Percentiles rank a stretch among this genome's conserved stretches.
Conservation (phyloP, 2,888 invertebrate species). For the Orchestes rusci region DNA sequence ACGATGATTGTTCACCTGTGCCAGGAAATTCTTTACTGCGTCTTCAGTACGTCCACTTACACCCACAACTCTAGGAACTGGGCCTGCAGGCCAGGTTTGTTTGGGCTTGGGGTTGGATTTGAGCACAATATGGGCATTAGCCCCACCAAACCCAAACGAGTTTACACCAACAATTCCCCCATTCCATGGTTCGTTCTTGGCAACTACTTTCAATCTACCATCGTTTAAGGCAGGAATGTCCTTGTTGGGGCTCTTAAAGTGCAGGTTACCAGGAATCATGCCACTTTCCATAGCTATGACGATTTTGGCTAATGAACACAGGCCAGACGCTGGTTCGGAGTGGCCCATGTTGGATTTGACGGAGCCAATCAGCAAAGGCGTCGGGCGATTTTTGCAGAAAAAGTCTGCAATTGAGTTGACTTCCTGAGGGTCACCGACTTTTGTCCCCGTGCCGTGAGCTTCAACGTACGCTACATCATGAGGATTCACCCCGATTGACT, state of each 20-base stretch:
- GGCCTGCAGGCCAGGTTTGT: slow-evolving; percentile 49
- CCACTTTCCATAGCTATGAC: slow-evolving; percentile 90
- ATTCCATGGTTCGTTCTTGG: slow-evolving; percentile 73
- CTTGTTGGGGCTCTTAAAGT: slow-evolving; percentile 78
- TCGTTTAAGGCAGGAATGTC: slow-evolving; percentile 88
- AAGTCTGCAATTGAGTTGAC: slow-evolving; percentile 89
- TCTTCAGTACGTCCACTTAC: slow-evolving; percentile 82
- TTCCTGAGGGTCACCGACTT: slow-evolving; percentile 97
- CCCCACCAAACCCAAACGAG: slow-evolving; percentile 98
- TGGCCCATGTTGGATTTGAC: slow-evolving; percentile 99
- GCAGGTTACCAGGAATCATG: slow-evolving; percentile 84
- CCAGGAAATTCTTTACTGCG: slow-evolving; percentile 61
- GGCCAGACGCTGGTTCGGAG: slow-evolving; percentile 87
- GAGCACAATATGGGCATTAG: slow-evolving; percentile 86
- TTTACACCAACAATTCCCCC: slow-evolving; percentile 92
- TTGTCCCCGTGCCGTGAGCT: slow-evolving; percentile 98
- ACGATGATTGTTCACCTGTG: slow-evolving; percentile 52
- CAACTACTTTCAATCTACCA: slow-evolving; percentile 76
- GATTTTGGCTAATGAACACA: slow-evolving; percentile 86
- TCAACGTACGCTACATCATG: slow-evolving; percentile 84
- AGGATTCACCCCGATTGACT: slow-evolving; percentile 75
- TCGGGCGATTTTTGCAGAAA: slow-evolving; percentile 74
- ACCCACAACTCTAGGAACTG: slow-evolving; percentile 61
- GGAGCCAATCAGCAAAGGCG: slow-evolving; percentile 85
- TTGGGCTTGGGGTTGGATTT: slow-evolving; percentile 70